phyloP scores from a whole-genome alignment of 2,797 vertebrate genomes.

The Hirundo rustica region DNA sequence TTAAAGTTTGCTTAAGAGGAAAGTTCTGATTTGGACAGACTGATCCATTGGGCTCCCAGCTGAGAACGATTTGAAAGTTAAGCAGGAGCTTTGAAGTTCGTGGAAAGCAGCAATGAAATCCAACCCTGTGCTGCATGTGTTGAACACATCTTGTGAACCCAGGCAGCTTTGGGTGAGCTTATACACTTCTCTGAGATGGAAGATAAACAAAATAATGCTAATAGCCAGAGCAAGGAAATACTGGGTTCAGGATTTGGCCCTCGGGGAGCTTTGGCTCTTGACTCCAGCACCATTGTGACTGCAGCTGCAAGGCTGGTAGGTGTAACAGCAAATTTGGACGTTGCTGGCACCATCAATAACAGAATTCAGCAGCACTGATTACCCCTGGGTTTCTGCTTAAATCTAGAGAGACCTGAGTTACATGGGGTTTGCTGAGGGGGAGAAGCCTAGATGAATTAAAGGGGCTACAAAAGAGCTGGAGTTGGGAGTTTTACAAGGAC shows the following conservation, averaged over 20 bases:
- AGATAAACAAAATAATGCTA: neutral
- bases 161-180: neutral
- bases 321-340: neutral
- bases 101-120: neutral
- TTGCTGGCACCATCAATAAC: neutral
- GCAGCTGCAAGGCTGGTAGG: neutral
- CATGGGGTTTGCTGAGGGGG: neutral
- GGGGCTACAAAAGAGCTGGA: neutral
- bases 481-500: neutral
- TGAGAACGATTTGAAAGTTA: neutral
- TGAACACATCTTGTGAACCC: neutral
- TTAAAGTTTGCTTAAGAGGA: neutral
- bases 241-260: neutral
- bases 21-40: neutral
- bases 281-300: neutral
- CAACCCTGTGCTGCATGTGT: neutral
- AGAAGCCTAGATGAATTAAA: neutral
- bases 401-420: neutral
- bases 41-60: neutral
- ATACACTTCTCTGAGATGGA: neutral
- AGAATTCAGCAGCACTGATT: neutral
- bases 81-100: neutral
- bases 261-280: neutral
- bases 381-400: neutral
- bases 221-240: neutral